Evolutionary conservation across 2,888 invertebrate genomes (phyloP), one percentile per base, ranked within the genome.

Genomic region (Melipona bicolor): DNA sequence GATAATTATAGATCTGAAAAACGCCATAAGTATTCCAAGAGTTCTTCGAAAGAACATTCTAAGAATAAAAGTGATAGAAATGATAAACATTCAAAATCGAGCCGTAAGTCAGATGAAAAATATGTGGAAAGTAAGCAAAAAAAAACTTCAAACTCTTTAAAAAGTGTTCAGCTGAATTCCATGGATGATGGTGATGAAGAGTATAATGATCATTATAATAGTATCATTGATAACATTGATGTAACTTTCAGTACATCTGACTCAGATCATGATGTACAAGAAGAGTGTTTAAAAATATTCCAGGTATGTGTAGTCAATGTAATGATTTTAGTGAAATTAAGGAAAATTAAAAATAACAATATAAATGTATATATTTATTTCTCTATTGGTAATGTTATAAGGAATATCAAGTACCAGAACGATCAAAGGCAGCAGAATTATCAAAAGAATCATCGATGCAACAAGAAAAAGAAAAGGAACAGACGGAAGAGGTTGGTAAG

Each of bases 241-340:
- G 94, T 94, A 52, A 91, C 95, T 90, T 94, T 95, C 73, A 92
- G 91, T 81, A 89, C 95, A 61, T 95, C 95, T 76, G 96, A 96
- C 89, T 95, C 96, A 49, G 96, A 97, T 92, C 96, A 97, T 86
- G 96, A 97, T 87, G 96, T 98, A 82, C 96, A 97, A 91, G 96
- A 97, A 90, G 98, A 98, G 94, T 98, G 98, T 94, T 96, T 97
- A 92, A 97, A 96, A 95, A 98, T 98, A 90, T 98, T 98, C 95
- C 97, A 98, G 94, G 97, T 98, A 95, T 65, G 74, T 32, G 15
- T 27, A 50, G 5, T 61, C 49, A 56, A 59, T 69, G 32, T 32
- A 32, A 32, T 32, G 15, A 54, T 13, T 2, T 27, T 19, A 15
- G n/a, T 43, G 24, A 27, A 17, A 4, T 21, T 21, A 4, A 9